These are phyloP conservation scores for Phylloscopus trochiloides DNA, from an alignment of 2,113 vertebrate species.

Conservation along the genomic window DNA sequence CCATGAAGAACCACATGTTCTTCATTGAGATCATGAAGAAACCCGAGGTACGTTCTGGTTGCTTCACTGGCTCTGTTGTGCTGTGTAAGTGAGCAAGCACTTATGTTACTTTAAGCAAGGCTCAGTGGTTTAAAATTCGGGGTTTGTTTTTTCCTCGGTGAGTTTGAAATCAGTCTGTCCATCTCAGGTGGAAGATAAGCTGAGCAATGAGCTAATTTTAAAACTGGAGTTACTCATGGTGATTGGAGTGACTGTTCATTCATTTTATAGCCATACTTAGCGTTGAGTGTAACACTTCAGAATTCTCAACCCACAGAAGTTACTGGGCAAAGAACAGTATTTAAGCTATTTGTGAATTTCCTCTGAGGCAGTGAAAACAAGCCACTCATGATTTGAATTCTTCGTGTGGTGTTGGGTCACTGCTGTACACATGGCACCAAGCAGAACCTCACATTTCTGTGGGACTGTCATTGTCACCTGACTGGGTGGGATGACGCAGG, in stretches of 20 bases:
- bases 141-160: neutral
- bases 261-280: neutral
- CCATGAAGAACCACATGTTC: constrained; percentile 97
- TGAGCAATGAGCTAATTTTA: neutral
- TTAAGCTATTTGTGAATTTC: neutral
- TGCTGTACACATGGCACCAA: fast-evolving
- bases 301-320: neutral
- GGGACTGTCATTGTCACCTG: fast-evolving
- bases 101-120: neutral
- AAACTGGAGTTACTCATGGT: neutral
- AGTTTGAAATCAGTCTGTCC: neutral
- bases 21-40: constrained; percentile 97
- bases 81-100: neutral
- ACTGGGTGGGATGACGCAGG: neutral
- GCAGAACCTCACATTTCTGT: neutral
- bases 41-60: constrained; percentile 82
- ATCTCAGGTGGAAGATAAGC: neutral
- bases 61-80: neutral
- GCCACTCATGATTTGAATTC: neutral
- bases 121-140: neutral
- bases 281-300: neutral
- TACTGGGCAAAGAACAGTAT: neutral
- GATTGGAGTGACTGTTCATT: neutral
- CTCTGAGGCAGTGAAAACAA: neutral
- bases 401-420: neutral